Conservation (phyloP, 2,888 invertebrate genomes). For the Latrodectus hesperus region DNA sequence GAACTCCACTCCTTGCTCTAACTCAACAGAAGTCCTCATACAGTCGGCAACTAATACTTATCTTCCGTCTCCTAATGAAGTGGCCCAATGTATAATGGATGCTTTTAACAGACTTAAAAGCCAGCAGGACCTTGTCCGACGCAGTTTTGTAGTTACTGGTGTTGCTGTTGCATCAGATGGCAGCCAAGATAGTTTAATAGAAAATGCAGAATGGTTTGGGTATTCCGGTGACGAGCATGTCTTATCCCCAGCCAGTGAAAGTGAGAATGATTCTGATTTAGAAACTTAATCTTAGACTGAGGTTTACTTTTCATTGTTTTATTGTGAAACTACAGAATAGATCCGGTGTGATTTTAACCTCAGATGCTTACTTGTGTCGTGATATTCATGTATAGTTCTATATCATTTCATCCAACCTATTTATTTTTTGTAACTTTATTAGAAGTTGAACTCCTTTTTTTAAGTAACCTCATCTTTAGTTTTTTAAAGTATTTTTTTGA, state of each 20-base stretch:
- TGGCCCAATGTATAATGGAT: slow-evolving; percentile 46
- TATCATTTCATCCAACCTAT: slow-evolving; percentile 60
- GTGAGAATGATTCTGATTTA: slow-evolving; percentile 50
- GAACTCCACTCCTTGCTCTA: slow-evolving; percentile 18
- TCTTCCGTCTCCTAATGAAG: slow-evolving; percentile 29
- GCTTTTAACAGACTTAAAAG: slow-evolving; percentile 34
- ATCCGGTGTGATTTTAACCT: slow-evolving; percentile 1
- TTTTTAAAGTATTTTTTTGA: slow-evolving; percentile 32
- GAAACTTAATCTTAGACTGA: slow-evolving; percentile 24
- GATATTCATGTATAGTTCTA: slow-evolving; percentile 59
- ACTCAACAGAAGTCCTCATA: neutral
- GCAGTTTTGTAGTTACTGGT: slow-evolving; percentile 66
- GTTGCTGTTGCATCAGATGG: slow-evolving; percentile 56
- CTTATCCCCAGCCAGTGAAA: slow-evolving; percentile 59
- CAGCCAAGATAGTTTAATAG: slow-evolving; percentile 52
- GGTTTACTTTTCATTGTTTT: neutral
- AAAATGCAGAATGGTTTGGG: slow-evolving; percentile 65
- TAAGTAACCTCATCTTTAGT: slow-evolving; percentile 14
- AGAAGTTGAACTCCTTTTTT: neutral
- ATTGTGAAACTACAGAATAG: neutral
- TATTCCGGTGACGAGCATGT: slow-evolving; percentile 55
- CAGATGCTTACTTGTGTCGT: slow-evolving; percentile 6
- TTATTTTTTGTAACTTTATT: slow-evolving; percentile 58
- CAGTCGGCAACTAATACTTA: slow-evolving; percentile 50
- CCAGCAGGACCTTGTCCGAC: slow-evolving; percentile 47